Evolutionary conservation across 2,888 invertebrate genomes (phyloP).

Genomic region (Aproaerema taeniolella): DNA sequence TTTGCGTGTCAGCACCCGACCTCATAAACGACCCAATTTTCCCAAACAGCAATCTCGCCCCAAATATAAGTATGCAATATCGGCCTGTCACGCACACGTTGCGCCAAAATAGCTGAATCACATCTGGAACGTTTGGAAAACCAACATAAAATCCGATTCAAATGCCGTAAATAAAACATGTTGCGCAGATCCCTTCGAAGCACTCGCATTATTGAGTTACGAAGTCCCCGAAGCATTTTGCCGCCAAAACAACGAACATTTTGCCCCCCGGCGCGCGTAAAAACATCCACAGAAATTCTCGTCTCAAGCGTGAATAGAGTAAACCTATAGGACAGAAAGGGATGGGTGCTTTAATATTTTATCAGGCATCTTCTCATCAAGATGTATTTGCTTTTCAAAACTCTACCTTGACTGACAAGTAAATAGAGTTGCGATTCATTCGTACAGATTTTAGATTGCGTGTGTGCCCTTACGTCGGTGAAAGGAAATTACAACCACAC

Average conservation of each 20-base stretch:
- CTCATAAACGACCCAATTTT: conserved; percentile 34
- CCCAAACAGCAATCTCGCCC: conserved; percentile 25
- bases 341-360: conserved; percentile 72
- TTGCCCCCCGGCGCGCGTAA: conserved; percentile 76
- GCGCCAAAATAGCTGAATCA: conserved; percentile 42
- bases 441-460: conserved; percentile 46
- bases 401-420: conserved; percentile 16
- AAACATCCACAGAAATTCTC: conserved; percentile 63
- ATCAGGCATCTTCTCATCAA: conserved; percentile 71
- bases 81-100: conserved; percentile 49
- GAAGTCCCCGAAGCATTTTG: conserved; percentile 74
- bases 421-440: conserved; percentile 32
- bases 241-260: conserved; percentile 77
- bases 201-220: conserved; percentile 74
- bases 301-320: conserved; percentile 49
- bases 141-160: conserved; percentile 64
- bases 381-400: conserved; percentile 27
- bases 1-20: conserved; percentile 41
- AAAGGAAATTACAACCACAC: conserved; percentile 78
- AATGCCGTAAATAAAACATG: conserved; percentile 76
- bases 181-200: conserved; percentile 58
- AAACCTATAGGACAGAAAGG: conserved; percentile 53
- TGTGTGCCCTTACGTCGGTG: conserved; percentile 78
- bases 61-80: conserved; percentile 24
- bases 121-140: conserved; percentile 37